phyloP scores from a whole-genome alignment of 2,797 vertebrate genomes.

The Phrynocephalus vlangalii region DNA sequence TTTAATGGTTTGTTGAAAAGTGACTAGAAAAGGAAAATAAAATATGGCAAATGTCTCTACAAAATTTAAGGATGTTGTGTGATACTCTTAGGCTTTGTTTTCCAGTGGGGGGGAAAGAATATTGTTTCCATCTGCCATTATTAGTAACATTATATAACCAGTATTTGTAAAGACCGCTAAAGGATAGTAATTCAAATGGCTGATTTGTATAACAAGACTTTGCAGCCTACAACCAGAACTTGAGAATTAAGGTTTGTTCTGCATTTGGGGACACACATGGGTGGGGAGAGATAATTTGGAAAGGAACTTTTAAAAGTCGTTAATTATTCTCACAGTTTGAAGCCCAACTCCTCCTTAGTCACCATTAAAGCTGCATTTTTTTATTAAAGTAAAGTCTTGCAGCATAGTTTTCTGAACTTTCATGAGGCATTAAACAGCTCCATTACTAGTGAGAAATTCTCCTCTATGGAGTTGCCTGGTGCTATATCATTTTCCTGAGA shows the following conservation, averaged over 20 bases:
- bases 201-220: background rate
- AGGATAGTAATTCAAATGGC: background rate
- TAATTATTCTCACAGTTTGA: too few relatives aligned
- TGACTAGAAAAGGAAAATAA: slow-evolving; percentile 40
- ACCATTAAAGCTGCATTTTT: too few relatives aligned
- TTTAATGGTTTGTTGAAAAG: slow-evolving; percentile 46
- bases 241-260: background rate
- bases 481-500: too few relatives aligned
- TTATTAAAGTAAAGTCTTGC: too few relatives aligned
- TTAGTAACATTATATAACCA: background rate
- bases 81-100: background rate
- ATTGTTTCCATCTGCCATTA: slow-evolving; percentile 19
- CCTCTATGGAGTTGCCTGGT: too few relatives aligned
- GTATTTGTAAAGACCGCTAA: background rate
- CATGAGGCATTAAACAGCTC: too few relatives aligned
- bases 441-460: too few relatives aligned
- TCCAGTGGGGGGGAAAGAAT: background rate
- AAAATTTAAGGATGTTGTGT: slow-evolving; percentile 43
- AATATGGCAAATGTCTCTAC: slow-evolving; percentile 28
- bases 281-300: too few relatives aligned
- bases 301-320: too few relatives aligned
- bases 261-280: background rate
- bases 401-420: too few relatives aligned
- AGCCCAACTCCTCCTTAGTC: too few relatives aligned
- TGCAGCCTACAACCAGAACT: background rate